These are phyloP conservation scores for Heteropelma amictum DNA, from an alignment of 2,888 invertebrate genomes.

Conservation along the genomic window DNA sequence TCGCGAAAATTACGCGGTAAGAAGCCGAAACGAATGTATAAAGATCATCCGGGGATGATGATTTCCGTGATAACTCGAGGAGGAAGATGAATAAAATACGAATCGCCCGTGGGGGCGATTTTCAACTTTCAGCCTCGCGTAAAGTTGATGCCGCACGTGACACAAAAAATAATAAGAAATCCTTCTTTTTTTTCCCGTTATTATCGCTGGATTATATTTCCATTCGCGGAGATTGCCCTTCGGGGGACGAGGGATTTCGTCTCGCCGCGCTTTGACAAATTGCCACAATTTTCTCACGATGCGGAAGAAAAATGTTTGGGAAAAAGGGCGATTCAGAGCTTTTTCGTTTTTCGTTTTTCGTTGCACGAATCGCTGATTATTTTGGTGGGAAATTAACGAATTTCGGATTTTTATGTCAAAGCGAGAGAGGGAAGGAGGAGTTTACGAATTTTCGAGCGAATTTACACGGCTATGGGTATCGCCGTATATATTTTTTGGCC, in stretches of 20 bases:
- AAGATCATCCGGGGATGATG: conserved; percentile 35
- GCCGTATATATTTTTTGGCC: conserved; percentile 60
- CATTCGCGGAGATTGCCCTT: conserved; percentile 1
- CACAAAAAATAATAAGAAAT: neutral
- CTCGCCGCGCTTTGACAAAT: neutral
- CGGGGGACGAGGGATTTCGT: conserved; percentile 3
- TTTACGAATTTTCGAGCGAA: conserved; percentile 62
- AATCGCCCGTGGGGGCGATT: conserved; percentile 41
- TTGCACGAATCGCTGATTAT: too few relatives aligned
- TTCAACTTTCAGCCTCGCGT: conserved; percentile 14
- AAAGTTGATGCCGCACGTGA: conserved; percentile 17
- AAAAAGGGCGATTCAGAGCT: neutral
- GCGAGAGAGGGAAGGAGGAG: conserved; percentile 4
- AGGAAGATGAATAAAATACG: conserved; percentile 31
- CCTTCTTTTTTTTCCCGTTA: neutral
- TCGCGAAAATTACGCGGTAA: conserved; percentile 47
- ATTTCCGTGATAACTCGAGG: conserved; percentile 37
- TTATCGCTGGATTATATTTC: too few relatives aligned
- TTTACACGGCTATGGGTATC: conserved; percentile 73
- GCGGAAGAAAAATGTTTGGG: too few relatives aligned
- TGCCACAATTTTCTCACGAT: neutral
- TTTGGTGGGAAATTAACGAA: too few relatives aligned
- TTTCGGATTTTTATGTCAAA: too few relatives aligned
- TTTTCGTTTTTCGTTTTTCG: too few relatives aligned
- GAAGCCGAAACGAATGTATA: conserved; percentile 54